Base-by-base conservation (phyloP, 2,888 invertebrate genomes). In the Epirrhoe alternata region DNA sequence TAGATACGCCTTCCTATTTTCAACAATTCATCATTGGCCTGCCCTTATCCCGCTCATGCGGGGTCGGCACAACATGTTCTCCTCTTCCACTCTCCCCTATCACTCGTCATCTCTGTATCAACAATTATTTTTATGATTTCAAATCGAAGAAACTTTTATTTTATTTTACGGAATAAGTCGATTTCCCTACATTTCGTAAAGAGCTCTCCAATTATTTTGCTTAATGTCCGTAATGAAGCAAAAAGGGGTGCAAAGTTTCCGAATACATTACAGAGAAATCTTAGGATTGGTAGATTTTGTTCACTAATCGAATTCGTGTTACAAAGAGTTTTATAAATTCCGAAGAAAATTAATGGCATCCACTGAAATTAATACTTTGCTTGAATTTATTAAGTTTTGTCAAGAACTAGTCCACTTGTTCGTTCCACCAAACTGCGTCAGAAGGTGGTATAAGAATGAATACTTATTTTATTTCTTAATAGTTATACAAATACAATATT, bases 301-400 rank as follows among this genome's bases (percentile, higher is more conserved):
- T 84, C 80, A 74, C 80, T 85, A 86, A 86, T 86, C 82, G 82
- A 80, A 83, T 83, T 84, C 77, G 77, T 81, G 80, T 83, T 84
- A 77, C 79, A 78, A 78, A 72, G 72, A 77, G 81, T 78, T 85
- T 84, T 82, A 81, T 82, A 82, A 82, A 84, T 84, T 85, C 78
- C 77, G 80, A 61, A 69, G 66, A 63, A 61, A 81, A 83, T 80
- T 76, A 76, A 76, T 73, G 61, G 64, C 70, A 74, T 71, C 76
- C 71, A 81, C 81, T 84, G 83, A 84, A 84, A 86, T 84, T 82
- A 83, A 85, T 83, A 83, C 85, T 79, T 78, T 73, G 73, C 77
- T 79, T 78, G 78, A 82, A 78, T 75, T 78, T 79, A 84, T 86
- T 80, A 76, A 75, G 77, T 76, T 79, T 77, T 72, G 67, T 71